Percentiles rank a stretch among this genome's conserved stretches.
Evolutionary conservation across 2,888 invertebrate species (phyloP).

Genomic region (Anaspis maculata): DNA sequence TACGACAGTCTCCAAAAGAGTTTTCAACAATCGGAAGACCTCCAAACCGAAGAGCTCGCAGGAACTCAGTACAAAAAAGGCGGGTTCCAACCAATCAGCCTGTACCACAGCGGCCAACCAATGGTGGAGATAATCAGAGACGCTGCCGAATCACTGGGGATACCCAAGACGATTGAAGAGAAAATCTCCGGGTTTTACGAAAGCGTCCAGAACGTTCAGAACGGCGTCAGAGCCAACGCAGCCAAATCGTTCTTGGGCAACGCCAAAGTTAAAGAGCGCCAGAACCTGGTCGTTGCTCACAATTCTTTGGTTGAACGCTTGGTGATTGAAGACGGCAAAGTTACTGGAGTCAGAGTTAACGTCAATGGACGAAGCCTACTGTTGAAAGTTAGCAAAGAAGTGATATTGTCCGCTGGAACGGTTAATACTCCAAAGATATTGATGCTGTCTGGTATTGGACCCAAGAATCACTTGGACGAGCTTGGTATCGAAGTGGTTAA

Average conservation of each 20-base stretch:
- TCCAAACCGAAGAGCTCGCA: constrained; percentile 20
- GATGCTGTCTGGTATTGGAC: constrained; percentile 60
- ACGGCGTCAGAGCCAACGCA: constrained; percentile 43
- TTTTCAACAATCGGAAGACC: constrained; percentile 40
- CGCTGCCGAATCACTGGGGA: constrained; percentile 44
- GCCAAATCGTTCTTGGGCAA: constrained; percentile 64
- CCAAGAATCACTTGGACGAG: constrained; percentile 43
- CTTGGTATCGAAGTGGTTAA: constrained; percentile 40
- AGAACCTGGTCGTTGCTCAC: constrained; percentile 52
- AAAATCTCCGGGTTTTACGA: constrained; percentile 27
- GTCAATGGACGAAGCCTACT: constrained; percentile 28
- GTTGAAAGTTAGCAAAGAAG: constrained; percentile 47
- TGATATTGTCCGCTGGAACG: constrained; percentile 58
- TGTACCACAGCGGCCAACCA: constrained; percentile 31
- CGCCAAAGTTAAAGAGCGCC: constrained; percentile 41
- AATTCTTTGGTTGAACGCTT: constrained; percentile 49
- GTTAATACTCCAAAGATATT: constrained; percentile 60
- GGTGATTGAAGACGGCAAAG: constrained; percentile 45
- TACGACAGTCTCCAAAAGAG: constrained; percentile 42
- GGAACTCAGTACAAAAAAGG: constrained; percentile 35
- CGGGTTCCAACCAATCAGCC: constrained; percentile 44
- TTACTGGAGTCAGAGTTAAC: constrained; percentile 40
- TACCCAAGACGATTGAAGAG: constrained; percentile 19
- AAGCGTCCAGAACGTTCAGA: constrained; percentile 28
- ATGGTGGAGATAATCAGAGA: constrained; percentile 25